Percentiles rank a stretch among this genome's conserved stretches.
These are phyloP conservation scores for Cepaea hortensis DNA, from an alignment of 2,888 invertebrate genomes.

Conservation along the genomic window DNA sequence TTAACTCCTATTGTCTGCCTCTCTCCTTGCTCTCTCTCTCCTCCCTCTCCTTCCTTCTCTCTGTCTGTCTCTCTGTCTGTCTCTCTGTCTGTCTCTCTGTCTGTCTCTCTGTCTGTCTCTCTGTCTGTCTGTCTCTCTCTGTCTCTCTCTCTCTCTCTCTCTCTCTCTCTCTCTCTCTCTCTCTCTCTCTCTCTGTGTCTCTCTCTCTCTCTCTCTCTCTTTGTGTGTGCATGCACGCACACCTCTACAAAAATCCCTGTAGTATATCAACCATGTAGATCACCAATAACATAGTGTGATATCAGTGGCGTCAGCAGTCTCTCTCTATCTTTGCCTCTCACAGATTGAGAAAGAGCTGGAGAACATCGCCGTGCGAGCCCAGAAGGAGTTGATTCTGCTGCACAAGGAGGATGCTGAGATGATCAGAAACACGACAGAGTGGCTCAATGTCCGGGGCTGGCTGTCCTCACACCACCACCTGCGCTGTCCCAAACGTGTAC, in stretches of 20 bases:
- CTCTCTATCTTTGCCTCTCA: not conserved
- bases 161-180: no score
- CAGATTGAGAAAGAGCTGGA: slow-evolving; percentile 93
- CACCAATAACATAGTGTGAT: not conserved
- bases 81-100: no score
- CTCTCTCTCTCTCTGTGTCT: no score
- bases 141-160: no score
- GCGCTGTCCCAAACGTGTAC: slow-evolving; percentile 89
- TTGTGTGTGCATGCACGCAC: no score
- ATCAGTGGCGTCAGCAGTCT: not conserved
- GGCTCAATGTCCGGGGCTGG: slow-evolving; percentile 97
- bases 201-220: no score
- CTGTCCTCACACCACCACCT: slow-evolving; percentile 97
- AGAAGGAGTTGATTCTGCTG: slow-evolving; percentile 95
- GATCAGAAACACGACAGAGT: slow-evolving; percentile 88
- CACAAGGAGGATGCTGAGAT: slow-evolving; percentile 86
- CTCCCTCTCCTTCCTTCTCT: slow-evolving; percentile 2
- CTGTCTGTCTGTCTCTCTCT: no score
- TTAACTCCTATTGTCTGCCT: not conserved
- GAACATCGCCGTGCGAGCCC: slow-evolving; percentile 93
- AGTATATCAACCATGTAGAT: no score
- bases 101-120: no score
- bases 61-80: not conserved
- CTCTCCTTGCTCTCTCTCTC: not conserved
- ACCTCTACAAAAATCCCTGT: no score